Base-by-base conservation (phyloP, 2,113 vertebrate genomes). In the Chauna torquata region DNA sequence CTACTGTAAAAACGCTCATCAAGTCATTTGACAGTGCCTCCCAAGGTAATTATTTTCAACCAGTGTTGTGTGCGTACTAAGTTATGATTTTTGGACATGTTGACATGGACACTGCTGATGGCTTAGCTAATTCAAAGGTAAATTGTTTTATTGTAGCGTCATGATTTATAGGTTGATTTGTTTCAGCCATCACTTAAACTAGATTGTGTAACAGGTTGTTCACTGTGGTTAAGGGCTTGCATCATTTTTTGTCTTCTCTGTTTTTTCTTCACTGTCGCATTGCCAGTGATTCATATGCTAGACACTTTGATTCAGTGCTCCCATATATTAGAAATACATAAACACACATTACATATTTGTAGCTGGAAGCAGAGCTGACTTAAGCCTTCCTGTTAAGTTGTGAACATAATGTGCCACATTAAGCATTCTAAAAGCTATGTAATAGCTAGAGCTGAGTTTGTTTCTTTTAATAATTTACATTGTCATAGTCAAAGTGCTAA, bases 21-120 rank as follows among this genome's bases (percentile, higher is more conserved):
- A 99, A 99, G 95, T 99, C 99, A 79, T 99, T 99, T 3, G 99
- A 99, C 98, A 99, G 98, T 71, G 99, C 99, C 65, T 99, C 99
- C 16, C 99, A 99, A 98, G 99, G 99, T 99, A 97, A 97, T 81
- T 19, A 16, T 34, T 84, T 40, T 12, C 54, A 44, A 9, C 16
- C n/a, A 6, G 40, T 2, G 38, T 55, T 34, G 13, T 24, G 50
- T 55, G 34, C 69, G 45, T 62, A 19, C 66, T 38, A 5, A 28
- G 24, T 66, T 72, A 75, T 0, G 19, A 18, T 52, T 84, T 52
- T 54, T 70, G 65, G 47, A 1, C 20, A 7, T 86, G 36, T 34
- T 45, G 36, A 19, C 11, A 5, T 2, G 47, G 36, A 45, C 34
- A 8, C 7, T 62, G 27, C 11, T 32, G 23, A 8, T 52, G 42